These are phyloP conservation scores for Pandemis heparana DNA, from an alignment of 2,888 invertebrate species.

Conservation along the genomic window DNA sequence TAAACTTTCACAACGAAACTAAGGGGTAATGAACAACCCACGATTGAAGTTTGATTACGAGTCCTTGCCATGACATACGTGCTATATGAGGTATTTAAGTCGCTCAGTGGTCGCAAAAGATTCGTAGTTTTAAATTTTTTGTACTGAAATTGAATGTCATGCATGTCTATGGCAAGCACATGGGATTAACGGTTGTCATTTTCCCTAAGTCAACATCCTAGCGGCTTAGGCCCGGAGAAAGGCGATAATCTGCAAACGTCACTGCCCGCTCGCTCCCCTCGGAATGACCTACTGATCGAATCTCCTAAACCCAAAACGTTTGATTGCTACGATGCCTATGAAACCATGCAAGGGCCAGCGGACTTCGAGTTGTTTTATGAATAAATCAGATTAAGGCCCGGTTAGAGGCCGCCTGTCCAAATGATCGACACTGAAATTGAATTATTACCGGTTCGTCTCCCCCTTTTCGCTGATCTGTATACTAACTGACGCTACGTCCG, in stretches of 20 bases:
- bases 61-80: neutral
- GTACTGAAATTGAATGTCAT: too few species aligned
- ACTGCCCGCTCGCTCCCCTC: slow-evolving; percentile 29
- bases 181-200: neutral
- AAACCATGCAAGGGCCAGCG: slow-evolving; percentile 33
- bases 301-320: slow-evolving; percentile 29
- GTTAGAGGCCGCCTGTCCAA: slow-evolving; percentile 56
- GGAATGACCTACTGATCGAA: slow-evolving; percentile 40
- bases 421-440: slow-evolving; percentile 71
- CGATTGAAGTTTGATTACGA: neutral
- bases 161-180: too few species aligned
- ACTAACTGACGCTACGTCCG: slow-evolving; percentile 48
- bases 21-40: neutral
- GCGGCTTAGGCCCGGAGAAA: slow-evolving; percentile 33
- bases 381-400: slow-evolving; percentile 57
- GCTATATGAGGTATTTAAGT: neutral
- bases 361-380: slow-evolving; percentile 56
- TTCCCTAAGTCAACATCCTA: neutral
- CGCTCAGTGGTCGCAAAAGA: neutral
- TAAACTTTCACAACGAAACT: neutral
- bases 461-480: slow-evolving; percentile 48
- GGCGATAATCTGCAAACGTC: slow-evolving; percentile 40
- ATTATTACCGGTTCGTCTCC: slow-evolving; percentile 64
- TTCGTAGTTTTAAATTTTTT: too few species aligned
- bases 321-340: slow-evolving; percentile 21